Base-by-base conservation (phyloP, 2,797 vertebrate species). In the Eurystomus glaucurus region DNA sequence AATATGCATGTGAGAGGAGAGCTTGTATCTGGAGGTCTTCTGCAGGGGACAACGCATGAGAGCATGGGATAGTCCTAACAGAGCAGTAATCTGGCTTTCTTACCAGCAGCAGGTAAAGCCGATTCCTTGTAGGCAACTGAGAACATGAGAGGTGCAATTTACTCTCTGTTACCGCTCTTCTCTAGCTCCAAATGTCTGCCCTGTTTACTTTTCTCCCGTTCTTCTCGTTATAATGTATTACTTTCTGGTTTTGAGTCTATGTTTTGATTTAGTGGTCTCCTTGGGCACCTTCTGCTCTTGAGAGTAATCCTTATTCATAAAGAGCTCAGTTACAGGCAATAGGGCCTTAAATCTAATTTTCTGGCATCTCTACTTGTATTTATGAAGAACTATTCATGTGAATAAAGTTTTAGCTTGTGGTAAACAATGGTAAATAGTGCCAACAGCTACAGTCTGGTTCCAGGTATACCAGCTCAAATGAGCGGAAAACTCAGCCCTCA, bases 301-400 rank as follows among this genome's bases (percentile, higher is more conserved):
- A 1, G 13, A 90, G 76, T 94, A 94, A 94, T 95, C 66, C 45
- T 85, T 91, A 94, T 91, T 91, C 89, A 91, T 90, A 87, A 92
- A 89, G 70, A 93, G 87, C 55, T 91, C 91, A 66, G 58, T 95
- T 93, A 78, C 50, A 82, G 81, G 52, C 69, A 88, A 26, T 46
- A 52, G 70, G 52, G 51, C 46, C 37, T 90, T 90, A 88, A 95
- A 93, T 96, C 92, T 75, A 77, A 12, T 70, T 70, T 84, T 94
- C 66, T 76, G 51, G 71, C 69, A 41, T 74, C 62, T 79, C 75
- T 85, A n/a, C 71, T 84, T 87, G 66, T 94, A 79, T 94, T 94
- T 91, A 85, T 88, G 48, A 75, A 83, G 64, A 95, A 75, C 90
- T 85, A 23, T 77, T 91, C 39, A 37, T 81, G 43, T 75, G 90